These are phyloP conservation scores for Xanthostigma xanthostigma DNA, from an alignment of 2,888 invertebrate species.

Conservation along the genomic window DNA sequence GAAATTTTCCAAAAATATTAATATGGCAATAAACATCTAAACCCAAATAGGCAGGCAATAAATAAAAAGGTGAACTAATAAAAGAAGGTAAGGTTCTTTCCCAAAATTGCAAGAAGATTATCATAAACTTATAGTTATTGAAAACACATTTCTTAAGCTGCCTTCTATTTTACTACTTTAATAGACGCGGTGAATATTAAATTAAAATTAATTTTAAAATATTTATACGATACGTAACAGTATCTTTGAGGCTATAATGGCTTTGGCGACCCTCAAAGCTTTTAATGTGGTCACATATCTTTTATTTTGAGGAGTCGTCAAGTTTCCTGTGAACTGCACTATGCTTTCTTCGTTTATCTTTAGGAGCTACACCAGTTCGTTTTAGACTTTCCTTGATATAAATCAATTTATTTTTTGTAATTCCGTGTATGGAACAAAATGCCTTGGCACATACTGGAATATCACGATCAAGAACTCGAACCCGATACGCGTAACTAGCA, in stretches of 20 bases:
- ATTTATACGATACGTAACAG: no score
- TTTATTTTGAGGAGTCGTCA: background rate
- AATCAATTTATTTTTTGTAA: slow-evolving; percentile 1
- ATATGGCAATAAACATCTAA: no score
- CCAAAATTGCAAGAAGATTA: no score
- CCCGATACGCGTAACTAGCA: background rate
- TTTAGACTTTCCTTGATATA: slow-evolving; percentile 1
- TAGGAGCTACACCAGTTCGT: background rate
- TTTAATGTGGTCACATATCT: background rate
- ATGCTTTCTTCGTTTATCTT: slow-evolving; percentile 1
- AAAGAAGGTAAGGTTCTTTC: no score
- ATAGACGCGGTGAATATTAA: no score
- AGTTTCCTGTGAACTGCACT: background rate
- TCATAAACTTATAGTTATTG: no score
- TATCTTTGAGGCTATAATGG: background rate
- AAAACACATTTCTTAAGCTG: no score
- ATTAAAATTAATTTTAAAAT: no score
- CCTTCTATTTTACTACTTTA: no score
- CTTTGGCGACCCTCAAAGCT: background rate
- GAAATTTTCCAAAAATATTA: no score
- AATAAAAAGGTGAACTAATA: no score
- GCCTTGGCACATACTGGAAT: slow-evolving; percentile 1
- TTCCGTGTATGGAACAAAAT: background rate
- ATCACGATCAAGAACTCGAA: background rate
- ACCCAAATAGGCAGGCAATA: no score